Base-by-base conservation (phyloP, 2,113 vertebrate genomes). In the Aegotheles bennettii region DNA sequence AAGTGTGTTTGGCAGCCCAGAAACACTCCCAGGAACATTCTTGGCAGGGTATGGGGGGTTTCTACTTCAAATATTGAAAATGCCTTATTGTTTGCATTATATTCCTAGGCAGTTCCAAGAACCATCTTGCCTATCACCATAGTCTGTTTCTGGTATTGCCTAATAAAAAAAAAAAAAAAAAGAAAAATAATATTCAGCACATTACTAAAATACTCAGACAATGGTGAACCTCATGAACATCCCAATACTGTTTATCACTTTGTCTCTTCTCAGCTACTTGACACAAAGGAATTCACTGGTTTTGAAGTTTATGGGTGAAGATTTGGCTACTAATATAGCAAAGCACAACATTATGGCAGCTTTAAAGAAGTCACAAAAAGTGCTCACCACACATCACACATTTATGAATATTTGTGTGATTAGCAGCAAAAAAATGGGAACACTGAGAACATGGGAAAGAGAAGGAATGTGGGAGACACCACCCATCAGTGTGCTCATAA, bases 21-120 rank as follows among this genome's bases (percentile, higher is more conserved):
- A 38, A 86, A 61, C 6, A 12, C 17, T 61, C 25, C 18, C 21
- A 40, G 53, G n/a, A n/a, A n/a, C 48, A 53, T 48, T 35, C 23
- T 68, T 63, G 20, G 40, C 26, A 77, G n/a, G 68, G 5, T 7
- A 7, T 0, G 0, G 10, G 4, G 13, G 26, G 12, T 24, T 70
- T 75, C 73, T 48, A 21, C 43, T 77, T 70, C 42, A 90, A 90
- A 53, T 73, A 84, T 7, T 68, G 77, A 65, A 73, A 78, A 64
- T 42, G 19, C 4, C 20, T 77, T 74, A 54, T 35, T 40, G 78
- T 60, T 47, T 63, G 31, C 11, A 57, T 10, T 20, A 20, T 69
- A 43, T 23, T 89, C 36, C 43, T 23, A 43, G 13, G n/a, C 68
- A 81, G 43, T 50, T 92, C 29, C 54, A 87, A 61, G 31, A 91